Evolutionary conservation across 2,797 vertebrate genomes (phyloP).

Genomic region (Synanceia verrucosa): DNA sequence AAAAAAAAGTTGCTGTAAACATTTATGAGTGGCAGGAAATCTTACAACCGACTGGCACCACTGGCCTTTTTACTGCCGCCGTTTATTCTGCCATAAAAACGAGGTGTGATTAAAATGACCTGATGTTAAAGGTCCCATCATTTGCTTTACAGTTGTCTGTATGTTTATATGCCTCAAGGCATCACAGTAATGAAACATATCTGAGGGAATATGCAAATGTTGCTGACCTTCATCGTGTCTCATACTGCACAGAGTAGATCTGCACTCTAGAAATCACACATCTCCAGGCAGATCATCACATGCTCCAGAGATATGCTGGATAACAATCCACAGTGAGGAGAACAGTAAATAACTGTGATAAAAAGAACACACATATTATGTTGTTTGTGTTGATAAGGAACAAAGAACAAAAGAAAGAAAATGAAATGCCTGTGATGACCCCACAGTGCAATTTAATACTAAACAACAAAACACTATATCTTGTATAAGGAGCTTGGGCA

Average conservation of each 20-base stretch:
- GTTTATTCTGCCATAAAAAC: constrained; percentile 35
- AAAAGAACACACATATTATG: neutral
- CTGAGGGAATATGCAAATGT: constrained; percentile 42
- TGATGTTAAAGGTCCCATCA: constrained; percentile 52
- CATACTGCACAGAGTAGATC: constrained; percentile 1
- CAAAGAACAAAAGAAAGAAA: constrained; percentile 4
- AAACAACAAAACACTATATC: constrained; percentile 16
- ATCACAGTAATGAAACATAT: constrained; percentile 40
- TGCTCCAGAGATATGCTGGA: neutral
- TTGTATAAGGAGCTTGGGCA: neutral
- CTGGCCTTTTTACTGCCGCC: constrained; percentile 12
- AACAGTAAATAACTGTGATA: neutral
- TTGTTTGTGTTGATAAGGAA: neutral
- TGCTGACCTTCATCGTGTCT: constrained; percentile 40
- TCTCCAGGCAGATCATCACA: neutral
- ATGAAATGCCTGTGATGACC: neutral
- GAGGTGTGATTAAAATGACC: constrained; percentile 45
- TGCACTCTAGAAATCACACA: neutral
- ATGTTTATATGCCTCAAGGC: constrained; percentile 24
- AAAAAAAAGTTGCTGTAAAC: constrained; percentile 13
- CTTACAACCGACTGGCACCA: neutral
- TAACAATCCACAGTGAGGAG: neutral
- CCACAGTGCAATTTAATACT: constrained; percentile 7
- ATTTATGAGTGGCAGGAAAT: constrained; percentile 54
- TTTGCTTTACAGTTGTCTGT: constrained; percentile 24